A percentile compares a stretch with the other conserved stretches of the same genome.
Conservation (phyloP, 2,797 vertebrate genomes). For the Leuciscus waleckii region DNA sequence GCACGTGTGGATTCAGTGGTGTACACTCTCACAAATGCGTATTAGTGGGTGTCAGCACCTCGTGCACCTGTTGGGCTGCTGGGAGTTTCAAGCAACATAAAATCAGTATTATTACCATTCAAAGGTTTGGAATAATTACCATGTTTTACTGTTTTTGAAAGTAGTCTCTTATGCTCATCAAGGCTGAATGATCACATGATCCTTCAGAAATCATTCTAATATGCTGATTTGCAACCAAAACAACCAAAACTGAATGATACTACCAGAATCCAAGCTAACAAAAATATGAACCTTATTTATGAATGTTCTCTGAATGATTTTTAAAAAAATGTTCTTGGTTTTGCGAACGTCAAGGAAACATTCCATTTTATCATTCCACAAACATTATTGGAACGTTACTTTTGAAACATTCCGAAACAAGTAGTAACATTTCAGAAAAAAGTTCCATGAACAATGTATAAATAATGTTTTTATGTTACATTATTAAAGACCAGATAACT, state of each 20-base stretch:
- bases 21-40: slow-evolving; percentile 21
- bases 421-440: neutral
- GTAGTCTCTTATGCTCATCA: neutral
- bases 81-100: neutral
- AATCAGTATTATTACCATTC: neutral
- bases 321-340: neutral
- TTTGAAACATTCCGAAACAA: neutral
- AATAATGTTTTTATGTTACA: neutral
- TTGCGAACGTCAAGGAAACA: neutral
- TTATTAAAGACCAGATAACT: neutral
- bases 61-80: slow-evolving; percentile 22
- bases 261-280: neutral
- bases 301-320: neutral
- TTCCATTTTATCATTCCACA: neutral
- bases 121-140: neutral
- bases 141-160: neutral
- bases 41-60: neutral
- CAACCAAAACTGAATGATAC: no score
- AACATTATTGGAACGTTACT: neutral
- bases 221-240: neutral
- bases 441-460: neutral
- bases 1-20: slow-evolving; percentile 60
- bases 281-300: neutral
- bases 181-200: neutral
- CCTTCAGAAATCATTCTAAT: neutral